These are phyloP conservation scores for Xenopus tropicalis DNA, from an alignment of 2,113 vertebrate genomes.

Conservation along the genomic window UCB_Xtro_10.0 CM004449.2:99024501-99025000, in stretches of 20 bases:
- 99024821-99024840: neutral
- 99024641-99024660: constrained; percentile 53
- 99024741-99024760: neutral
- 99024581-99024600: constrained; percentile 64
- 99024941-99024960: constrained; percentile 57
- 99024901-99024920: constrained; percentile 55
- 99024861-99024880: constrained; percentile 34
- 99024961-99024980: constrained; percentile 52
- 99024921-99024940: constrained; percentile 44
- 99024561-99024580: constrained; percentile 61
- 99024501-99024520: neutral
- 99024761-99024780: neutral
- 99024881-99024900: constrained; percentile 39
- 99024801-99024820: constrained; percentile 67
- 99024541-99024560: constrained; percentile 1
- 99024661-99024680: neutral
- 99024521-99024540: neutral
- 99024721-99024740: too few relatives aligned
- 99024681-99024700: neutral
- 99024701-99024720: neutral
- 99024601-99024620: constrained; percentile 58
- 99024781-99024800: constrained; percentile 65
- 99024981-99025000: constrained; percentile 67
- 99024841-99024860: constrained; percentile 38
- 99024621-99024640: constrained; percentile 60